Evolutionary conservation across 2,797 vertebrate species (phyloP).

Genomic region (Sylvia borin): DNA sequence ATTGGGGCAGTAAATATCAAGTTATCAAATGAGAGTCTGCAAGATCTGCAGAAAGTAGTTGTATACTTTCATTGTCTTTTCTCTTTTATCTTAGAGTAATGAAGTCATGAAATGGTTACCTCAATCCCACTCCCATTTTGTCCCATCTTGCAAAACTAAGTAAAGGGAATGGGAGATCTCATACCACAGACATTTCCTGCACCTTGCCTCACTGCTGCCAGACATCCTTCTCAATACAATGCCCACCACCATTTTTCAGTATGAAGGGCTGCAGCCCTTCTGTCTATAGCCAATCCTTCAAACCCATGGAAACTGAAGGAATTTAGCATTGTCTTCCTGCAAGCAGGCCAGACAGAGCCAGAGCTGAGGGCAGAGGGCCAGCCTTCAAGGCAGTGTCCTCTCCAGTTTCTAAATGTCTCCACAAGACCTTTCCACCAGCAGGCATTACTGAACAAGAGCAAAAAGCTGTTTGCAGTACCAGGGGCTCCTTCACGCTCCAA

Average conservation of each 20-base stretch:
- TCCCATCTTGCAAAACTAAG: neutral
- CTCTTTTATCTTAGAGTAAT: neutral
- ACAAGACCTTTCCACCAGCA: neutral
- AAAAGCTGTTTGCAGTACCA: neutral
- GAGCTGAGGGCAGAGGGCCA: neutral
- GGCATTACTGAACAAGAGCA: fast-evolving
- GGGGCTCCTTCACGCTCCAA: neutral
- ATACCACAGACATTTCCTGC: neutral
- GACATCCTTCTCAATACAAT: no score
- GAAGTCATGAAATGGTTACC: neutral
- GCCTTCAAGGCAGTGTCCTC: neutral
- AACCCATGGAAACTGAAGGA: fast-evolving
- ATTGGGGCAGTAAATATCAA: neutral
- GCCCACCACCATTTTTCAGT: neutral
- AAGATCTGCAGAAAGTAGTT: neutral
- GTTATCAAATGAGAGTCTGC: neutral
- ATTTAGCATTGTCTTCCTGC: neutral
- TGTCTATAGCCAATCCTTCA: neutral
- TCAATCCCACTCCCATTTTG: neutral
- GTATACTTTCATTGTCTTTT: neutral
- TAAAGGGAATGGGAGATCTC: neutral
- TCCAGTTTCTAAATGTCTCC: neutral
- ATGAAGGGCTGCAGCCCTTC: neutral
- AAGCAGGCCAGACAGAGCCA: neutral
- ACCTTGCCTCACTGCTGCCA: neutral